A percentile compares a stretch with the other conserved stretches of the same genome.
These are phyloP conservation scores for Cololabis saira DNA, from an alignment of 2,113 vertebrate species.

Conservation along the genomic window DNA sequence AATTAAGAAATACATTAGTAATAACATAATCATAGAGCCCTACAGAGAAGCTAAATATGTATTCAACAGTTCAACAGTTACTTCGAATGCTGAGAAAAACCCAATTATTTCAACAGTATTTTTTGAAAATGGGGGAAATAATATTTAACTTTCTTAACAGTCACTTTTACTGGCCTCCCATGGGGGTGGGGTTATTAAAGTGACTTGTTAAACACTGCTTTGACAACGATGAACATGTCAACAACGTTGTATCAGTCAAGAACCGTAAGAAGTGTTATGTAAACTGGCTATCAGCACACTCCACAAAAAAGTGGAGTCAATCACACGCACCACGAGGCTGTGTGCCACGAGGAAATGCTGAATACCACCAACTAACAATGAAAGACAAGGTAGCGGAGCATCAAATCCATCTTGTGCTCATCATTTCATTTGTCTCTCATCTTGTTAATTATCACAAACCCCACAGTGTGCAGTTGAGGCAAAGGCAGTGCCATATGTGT, in stretches of 20 bases:
- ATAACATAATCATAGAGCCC: conserved; percentile 1
- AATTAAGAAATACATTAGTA: conserved; percentile 22
- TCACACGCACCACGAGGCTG: not conserved
- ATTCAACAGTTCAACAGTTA: conserved; percentile 39
- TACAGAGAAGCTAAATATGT: not conserved
- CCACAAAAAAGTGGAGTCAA: not conserved
- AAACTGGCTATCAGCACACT: not conserved
- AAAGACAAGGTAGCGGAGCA: conserved; percentile 26
- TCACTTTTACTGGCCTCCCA: too few species aligned
- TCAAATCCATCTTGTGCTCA: conserved; percentile 45
- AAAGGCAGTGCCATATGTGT: conserved; percentile 71
- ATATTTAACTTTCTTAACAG: not conserved
- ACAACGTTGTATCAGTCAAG: too few species aligned
- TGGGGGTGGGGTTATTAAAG: too few species aligned
- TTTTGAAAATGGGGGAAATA: conserved; percentile 29
- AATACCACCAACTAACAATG: conserved; percentile 6
- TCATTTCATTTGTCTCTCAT: conserved; percentile 70
- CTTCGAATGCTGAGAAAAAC: conserved; percentile 48
- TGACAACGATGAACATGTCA: too few species aligned
- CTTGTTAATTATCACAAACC: conserved; percentile 77
- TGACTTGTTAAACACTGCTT: too few species aligned
- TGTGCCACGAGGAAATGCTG: not conserved
- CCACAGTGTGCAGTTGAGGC: conserved; percentile 71
- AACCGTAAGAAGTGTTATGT: too few species aligned
- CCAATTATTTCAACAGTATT: conserved; percentile 48